These are phyloP conservation scores for Carassius auratus DNA, from an alignment of 2,113 vertebrate genomes.

Conservation along the genomic window DNA sequence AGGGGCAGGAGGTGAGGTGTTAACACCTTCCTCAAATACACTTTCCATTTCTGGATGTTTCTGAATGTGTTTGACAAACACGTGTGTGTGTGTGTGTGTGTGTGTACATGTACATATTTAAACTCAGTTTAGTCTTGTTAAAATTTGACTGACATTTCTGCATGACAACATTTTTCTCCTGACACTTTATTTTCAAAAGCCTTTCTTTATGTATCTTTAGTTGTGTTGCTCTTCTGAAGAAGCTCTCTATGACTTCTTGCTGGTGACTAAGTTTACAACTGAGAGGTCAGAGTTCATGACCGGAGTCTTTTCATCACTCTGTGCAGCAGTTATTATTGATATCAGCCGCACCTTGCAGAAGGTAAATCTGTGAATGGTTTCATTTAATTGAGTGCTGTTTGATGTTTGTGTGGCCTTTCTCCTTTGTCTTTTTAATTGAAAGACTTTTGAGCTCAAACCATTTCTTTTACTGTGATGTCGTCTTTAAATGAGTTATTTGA, in stretches of 20 bases:
- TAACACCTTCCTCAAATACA: background rate
- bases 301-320: slow-evolving; percentile 83
- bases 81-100: background rate
- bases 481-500: background rate
- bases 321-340: slow-evolving; percentile 85
- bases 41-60: background rate
- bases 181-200: background rate
- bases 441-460: background rate
- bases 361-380: slow-evolving; percentile 70
- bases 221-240: slow-evolving; percentile 77
- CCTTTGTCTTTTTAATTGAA: background rate
- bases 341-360: slow-evolving; percentile 80
- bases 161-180: background rate
- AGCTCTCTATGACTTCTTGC: slow-evolving; percentile 81
- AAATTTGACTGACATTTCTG: background rate
- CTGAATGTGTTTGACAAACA: background rate
- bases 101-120: no score
- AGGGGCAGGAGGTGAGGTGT: slow-evolving; percentile 79
- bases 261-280: slow-evolving; percentile 71
- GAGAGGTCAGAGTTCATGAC: slow-evolving; percentile 68
- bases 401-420: background rate
- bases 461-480: background rate
- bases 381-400: background rate
- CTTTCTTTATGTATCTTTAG: slow-evolving; percentile 66
- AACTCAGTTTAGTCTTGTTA: background rate